phyloP scores from a whole-genome alignment of 2,888 invertebrate genomes.

The Agrotis segetum region DNA sequence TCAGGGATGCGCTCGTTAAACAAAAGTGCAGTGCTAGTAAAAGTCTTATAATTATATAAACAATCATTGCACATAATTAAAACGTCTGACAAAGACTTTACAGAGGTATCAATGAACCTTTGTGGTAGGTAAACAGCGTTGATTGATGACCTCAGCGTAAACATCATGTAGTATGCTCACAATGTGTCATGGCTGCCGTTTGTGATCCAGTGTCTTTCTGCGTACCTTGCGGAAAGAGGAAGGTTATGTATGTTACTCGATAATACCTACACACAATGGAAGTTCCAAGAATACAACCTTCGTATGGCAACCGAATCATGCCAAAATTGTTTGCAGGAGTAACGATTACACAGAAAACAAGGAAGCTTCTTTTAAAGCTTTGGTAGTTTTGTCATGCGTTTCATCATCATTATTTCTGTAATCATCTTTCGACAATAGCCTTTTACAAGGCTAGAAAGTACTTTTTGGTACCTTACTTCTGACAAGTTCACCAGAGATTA shows the following conservation, averaged over 20 bases:
- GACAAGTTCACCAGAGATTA: background rate
- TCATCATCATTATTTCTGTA: background rate
- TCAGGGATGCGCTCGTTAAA: constrained; percentile 2
- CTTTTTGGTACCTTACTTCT: background rate
- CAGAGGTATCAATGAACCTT: constrained; percentile 70
- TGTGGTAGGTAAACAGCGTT: constrained; percentile 63
- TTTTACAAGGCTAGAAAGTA: background rate
- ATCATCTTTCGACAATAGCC: background rate
- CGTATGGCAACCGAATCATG: background rate
- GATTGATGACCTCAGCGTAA: constrained; percentile 69
- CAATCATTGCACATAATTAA: constrained; percentile 36
- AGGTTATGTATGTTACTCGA: constrained; percentile 16
- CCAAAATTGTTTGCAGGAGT: background rate
- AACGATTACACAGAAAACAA: background rate
- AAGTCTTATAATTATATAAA: constrained; percentile 1
- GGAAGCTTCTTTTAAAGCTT: background rate
- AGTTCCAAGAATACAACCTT: background rate
- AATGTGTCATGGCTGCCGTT: constrained; percentile 56
- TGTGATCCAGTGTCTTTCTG: constrained; percentile 38
- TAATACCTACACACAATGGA: background rate
- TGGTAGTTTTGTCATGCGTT: background rate
- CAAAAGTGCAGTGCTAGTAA: constrained; percentile 18
- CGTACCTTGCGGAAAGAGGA: constrained; percentile 18
- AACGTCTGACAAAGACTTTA: constrained; percentile 51
- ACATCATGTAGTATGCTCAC: constrained; percentile 45